phyloP scores from a whole-genome alignment of 2,113 vertebrate species.

The Tragulus kanchil region DNA sequence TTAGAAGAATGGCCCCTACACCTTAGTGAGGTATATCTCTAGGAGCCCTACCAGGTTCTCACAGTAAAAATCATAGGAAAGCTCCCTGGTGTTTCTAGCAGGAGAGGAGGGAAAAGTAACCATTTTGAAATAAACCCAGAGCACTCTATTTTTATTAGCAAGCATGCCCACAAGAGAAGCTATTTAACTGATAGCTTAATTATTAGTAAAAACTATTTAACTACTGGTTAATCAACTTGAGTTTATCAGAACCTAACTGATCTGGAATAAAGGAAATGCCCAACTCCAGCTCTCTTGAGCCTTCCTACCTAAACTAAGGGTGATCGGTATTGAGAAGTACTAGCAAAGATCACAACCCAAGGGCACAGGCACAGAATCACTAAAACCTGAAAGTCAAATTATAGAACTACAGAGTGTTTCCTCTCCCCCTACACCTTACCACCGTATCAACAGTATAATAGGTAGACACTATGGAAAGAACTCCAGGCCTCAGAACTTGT shows the following conservation, averaged over 20 bases:
- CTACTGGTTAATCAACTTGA: not conserved
- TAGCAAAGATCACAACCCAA: not conserved
- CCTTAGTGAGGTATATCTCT: not conserved
- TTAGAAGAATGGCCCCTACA: not conserved
- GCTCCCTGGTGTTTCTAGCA: not conserved
- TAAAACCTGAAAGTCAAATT: not conserved
- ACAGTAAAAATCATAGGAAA: not conserved
- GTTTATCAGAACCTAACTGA: not conserved
- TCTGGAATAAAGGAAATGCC: not conserved
- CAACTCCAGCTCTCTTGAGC: not conserved
- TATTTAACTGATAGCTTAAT: not conserved
- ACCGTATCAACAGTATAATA: not conserved
- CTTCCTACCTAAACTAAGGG: not conserved
- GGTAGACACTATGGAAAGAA: not conserved
- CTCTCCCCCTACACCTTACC: not conserved
- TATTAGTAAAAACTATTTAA: not conserved
- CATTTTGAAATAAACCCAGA: not conserved
- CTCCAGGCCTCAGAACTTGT: not conserved
- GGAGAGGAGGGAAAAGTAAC: not conserved
- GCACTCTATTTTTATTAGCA: not conserved
- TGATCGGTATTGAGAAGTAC: not conserved
- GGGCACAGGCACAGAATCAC: not conserved
- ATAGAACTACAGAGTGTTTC: not conserved
- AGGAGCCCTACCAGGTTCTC: not conserved
- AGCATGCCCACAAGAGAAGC: not conserved